A percentile compares a stretch with the other conserved stretches of the same genome.
Conservation (phyloP, 2,113 vertebrate species). For the Peromyscus polionotus region DNA sequence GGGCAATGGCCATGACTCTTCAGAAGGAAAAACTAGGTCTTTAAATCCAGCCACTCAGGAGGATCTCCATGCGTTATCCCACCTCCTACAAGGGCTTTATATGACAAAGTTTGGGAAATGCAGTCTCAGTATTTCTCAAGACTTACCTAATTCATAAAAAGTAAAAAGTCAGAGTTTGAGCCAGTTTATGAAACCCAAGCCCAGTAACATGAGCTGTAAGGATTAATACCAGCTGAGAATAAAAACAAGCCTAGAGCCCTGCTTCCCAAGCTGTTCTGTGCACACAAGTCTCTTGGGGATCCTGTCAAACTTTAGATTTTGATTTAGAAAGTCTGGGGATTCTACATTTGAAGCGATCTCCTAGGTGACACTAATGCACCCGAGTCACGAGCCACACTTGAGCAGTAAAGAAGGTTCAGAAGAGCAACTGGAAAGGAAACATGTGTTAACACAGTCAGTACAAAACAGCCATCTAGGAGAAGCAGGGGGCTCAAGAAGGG, state of each 20-base stretch:
- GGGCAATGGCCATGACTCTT: neutral
- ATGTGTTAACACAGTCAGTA: neutral
- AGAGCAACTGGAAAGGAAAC: neutral
- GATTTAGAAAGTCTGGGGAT: neutral
- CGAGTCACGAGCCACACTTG: neutral
- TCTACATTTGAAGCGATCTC: slow-evolving; percentile 6
- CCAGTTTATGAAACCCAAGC: neutral
- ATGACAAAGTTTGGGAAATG: neutral
- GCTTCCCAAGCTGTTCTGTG: neutral
- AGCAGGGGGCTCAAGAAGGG: neutral
- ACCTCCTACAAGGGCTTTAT: neutral
- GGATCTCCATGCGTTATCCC: neutral
- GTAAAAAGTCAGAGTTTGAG: slow-evolving; percentile 14
- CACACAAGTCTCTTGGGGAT: neutral
- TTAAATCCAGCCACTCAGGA: neutral
- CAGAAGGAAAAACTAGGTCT: neutral
- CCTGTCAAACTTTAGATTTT: slow-evolving; percentile 45
- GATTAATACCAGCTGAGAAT: neutral
- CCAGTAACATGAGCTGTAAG: neutral
- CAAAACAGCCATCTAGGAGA: neutral
- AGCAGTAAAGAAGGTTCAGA: neutral
- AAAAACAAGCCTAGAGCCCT: neutral
- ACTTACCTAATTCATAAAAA: slow-evolving; percentile 32
- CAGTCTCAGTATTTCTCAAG: slow-evolving; percentile 18
- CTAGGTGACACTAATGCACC: neutral